phyloP scores from a whole-genome alignment of 2,888 invertebrate genomes.

The Scaptomyza tumidula region DNA sequence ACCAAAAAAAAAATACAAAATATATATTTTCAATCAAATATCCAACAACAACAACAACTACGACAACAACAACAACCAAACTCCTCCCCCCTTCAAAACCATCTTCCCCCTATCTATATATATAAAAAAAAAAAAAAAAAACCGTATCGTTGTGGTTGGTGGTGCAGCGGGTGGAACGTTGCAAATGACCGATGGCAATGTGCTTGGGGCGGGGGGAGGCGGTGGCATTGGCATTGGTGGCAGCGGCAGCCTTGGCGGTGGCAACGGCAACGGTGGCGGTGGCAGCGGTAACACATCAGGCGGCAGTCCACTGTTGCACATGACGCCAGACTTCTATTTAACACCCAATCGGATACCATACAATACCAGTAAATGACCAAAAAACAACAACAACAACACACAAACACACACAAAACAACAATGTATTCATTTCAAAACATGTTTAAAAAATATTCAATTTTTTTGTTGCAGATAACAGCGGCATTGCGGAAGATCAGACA shows the following conservation, averaged over 20 bases:
- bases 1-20: constrained; percentile 35
- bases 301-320: constrained; percentile 93
- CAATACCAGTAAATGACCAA: constrained; percentile 81
- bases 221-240: constrained; percentile 85
- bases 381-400: constrained; percentile 2
- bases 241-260: constrained; percentile 68
- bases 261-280: constrained; percentile 70
- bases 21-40: constrained; percentile 34
- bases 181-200: constrained; percentile 88
- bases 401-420: background rate
- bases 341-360: constrained; percentile 91
- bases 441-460: too few species aligned
- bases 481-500: constrained; percentile 94
- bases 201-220: constrained; percentile 92
- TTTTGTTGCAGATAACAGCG: constrained; percentile 84
- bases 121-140: constrained; percentile 10
- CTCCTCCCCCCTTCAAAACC: constrained; percentile 37
- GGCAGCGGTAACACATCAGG: constrained; percentile 86
- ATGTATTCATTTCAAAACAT: too few species aligned
- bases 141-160: constrained; percentile 25
- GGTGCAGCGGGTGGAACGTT: constrained; percentile 81
- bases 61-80: constrained; percentile 45
- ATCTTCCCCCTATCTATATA: constrained; percentile 23
- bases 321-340: constrained; percentile 97
- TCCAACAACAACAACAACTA: constrained; percentile 58